Conservation (phyloP, 2,888 invertebrate genomes). For the Agrotis segetum region DNA sequence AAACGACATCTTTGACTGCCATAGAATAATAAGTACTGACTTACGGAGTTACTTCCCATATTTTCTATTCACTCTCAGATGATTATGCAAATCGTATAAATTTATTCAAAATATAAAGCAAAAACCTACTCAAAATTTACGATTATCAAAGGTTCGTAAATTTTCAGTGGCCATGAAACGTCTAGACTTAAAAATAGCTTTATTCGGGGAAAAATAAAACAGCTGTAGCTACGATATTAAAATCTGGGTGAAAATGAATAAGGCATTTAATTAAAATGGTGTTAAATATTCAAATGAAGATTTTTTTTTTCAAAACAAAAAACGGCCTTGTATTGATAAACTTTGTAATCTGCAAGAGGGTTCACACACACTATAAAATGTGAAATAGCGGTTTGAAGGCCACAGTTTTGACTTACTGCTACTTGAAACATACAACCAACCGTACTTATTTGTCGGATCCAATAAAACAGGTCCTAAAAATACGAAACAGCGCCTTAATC, state of each 20-base stretch:
- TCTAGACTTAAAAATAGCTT: constrained; percentile 52
- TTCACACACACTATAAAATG: not conserved
- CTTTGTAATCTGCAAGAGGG: constrained; percentile 11
- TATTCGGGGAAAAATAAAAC: constrained; percentile 21
- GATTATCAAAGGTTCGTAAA: constrained; percentile 55
- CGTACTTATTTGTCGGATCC: constrained; percentile 42
- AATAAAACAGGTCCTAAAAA: constrained; percentile 55
- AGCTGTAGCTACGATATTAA: constrained; percentile 15
- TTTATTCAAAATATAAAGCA: constrained; percentile 56
- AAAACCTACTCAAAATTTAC: constrained; percentile 53
- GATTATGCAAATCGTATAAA: constrained; percentile 56
- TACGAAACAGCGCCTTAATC: constrained; percentile 64
- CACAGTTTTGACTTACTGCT: constrained; percentile 10
- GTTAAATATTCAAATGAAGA: constrained; percentile 20
- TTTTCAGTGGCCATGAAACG: constrained; percentile 33
- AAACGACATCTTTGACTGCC: constrained; percentile 17
- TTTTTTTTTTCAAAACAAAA: constrained; percentile 4
- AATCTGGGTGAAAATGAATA: constrained; percentile 38
- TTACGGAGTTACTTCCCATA: constrained; percentile 26
- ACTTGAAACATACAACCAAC: constrained; percentile 27
- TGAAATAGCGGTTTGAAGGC: not conserved
- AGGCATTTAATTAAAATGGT: constrained; percentile 40
- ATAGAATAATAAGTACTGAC: constrained; percentile 33
- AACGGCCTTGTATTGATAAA: not conserved
- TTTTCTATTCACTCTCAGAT: constrained; percentile 43